A percentile compares a stretch with the other conserved stretches of the same genome.
Evolutionary conservation across 2,888 invertebrate species (phyloP).

Genomic region (Xestia ashworthii): DNA sequence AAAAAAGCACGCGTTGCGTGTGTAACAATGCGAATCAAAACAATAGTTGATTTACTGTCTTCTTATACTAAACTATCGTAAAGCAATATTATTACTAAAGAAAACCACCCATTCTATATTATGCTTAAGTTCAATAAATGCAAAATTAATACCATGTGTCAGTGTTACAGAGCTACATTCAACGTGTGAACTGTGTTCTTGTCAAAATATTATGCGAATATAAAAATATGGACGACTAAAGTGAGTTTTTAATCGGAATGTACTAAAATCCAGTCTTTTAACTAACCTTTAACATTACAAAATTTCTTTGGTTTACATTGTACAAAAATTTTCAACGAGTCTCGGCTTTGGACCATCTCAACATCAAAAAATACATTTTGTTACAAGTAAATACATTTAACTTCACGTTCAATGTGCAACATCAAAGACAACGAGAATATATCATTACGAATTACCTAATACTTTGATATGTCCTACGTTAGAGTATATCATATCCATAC

Average conservation of each 20-base stretch:
- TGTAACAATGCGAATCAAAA: slow-evolving; percentile 60
- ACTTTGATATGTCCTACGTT: slow-evolving; percentile 70
- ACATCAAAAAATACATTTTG: slow-evolving; percentile 77
- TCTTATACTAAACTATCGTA: slow-evolving; percentile 65
- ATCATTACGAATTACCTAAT: slow-evolving; percentile 64
- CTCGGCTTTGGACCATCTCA: slow-evolving; percentile 70
- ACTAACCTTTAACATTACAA: slow-evolving; percentile 68
- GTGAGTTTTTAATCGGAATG: slow-evolving; percentile 70
- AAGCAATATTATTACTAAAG: slow-evolving; percentile 61
- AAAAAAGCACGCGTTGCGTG: slow-evolving; percentile 61
- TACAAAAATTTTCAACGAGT: slow-evolving; percentile 66
- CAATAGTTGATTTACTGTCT: slow-evolving; percentile 62
- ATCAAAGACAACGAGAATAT: slow-evolving; percentile 68
- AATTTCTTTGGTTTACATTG: slow-evolving; percentile 64
- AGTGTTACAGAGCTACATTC: slow-evolving; percentile 63
- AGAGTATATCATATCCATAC: slow-evolving; percentile 60
- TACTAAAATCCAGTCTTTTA: slow-evolving; percentile 72
- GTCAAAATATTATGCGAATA: slow-evolving; percentile 62
- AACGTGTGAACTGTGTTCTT: slow-evolving; percentile 60
- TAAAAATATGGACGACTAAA: slow-evolving; percentile 74
- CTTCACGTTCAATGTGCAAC: slow-evolving; percentile 67
- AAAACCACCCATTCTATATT: slow-evolving; percentile 69
- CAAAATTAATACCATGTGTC: slow-evolving; percentile 67
- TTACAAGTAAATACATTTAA: slow-evolving; percentile 69
- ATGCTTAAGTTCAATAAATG: slow-evolving; percentile 71